Evolutionary conservation across 1,140 invertebrate genomes (phyloP), one percentile per base, ranked within the genome.

Genomic region (Catajapyx aquilonaris): DNA sequence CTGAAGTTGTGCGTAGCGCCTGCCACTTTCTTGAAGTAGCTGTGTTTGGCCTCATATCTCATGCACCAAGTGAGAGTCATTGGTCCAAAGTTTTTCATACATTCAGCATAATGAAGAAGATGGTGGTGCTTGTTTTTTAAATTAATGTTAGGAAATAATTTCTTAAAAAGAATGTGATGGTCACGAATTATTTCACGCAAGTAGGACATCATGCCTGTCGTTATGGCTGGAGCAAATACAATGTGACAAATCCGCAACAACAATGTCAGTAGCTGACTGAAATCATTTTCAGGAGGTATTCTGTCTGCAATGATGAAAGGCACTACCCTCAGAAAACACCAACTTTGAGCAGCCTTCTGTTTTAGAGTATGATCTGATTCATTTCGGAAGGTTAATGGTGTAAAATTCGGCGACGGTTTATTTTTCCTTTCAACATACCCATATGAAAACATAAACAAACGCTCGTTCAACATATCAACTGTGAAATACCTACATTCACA

Each of bases 31-130:
- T 41, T 41, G 7, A 41, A 41, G 17, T 23, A 41, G 13, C 16
- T 15, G 18, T 41, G 35, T 3, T 41, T 41, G 5, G 34, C 39
- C 20, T 41, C 39, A 25, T 38, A 41, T 13, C 39, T 34, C 39
- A 41, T 41, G 20, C 17, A 38, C 34, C 39, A 41, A 16, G 37
- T 23, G 21, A 10, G n/a, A 18, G 20, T 20, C 4, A 41, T 21
- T 19, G 39, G 39, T 18, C 39, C 39, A 11, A 41, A 34, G 13
- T n/a, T 19, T 16, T 28, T 10, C 20, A 41, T 40, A 18, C 21
- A 17, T 4, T 25, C 17, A 4, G 39, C 33, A 16, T 40, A 40
- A 20, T 40, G 39, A 9, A 40, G n/a, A 1, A 39, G 23, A 30
- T 23, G 25, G 20, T 41, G 39, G 10, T 40, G 34, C 37, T 41